phyloP scores from a whole-genome alignment of 2,113 vertebrate genomes.

The Martes martes region DNA sequence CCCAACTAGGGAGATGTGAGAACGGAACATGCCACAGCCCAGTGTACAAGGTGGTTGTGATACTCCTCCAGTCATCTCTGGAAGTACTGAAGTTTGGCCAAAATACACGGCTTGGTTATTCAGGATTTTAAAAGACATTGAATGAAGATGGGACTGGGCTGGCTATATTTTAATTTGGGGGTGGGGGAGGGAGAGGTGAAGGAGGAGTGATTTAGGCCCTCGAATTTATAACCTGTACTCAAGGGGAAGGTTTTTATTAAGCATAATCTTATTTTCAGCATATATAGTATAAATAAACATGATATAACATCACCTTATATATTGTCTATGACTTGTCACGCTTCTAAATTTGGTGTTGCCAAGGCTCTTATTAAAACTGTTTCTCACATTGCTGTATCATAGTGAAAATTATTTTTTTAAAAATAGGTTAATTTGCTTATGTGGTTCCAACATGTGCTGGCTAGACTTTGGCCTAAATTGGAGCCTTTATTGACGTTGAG shows the following conservation, averaged over 20 bases:
- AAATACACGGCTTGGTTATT: neutral
- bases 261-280: neutral
- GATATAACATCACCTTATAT: neutral
- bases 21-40: neutral
- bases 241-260: neutral
- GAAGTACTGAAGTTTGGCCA: neutral
- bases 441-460: neutral
- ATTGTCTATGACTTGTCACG: neutral
- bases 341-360: slow-evolving; percentile 14
- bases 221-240: neutral
- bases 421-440: slow-evolving; percentile 22
- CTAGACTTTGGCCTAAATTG: neutral
- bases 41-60: neutral
- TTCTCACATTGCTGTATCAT: neutral
- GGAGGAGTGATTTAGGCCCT: neutral
- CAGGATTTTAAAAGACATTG: neutral
- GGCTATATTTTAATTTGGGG: neutral
- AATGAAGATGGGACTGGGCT: neutral
- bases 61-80: neutral
- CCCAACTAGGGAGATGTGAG: neutral
- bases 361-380: neutral
- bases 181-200: neutral
- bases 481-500: slow-evolving; percentile 5
- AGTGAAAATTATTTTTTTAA: neutral
- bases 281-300: neutral